Evolutionary conservation across 2,888 invertebrate genomes (phyloP), one percentile per base, ranked within the genome.

Genomic region (Spodoptera picta): DNA sequence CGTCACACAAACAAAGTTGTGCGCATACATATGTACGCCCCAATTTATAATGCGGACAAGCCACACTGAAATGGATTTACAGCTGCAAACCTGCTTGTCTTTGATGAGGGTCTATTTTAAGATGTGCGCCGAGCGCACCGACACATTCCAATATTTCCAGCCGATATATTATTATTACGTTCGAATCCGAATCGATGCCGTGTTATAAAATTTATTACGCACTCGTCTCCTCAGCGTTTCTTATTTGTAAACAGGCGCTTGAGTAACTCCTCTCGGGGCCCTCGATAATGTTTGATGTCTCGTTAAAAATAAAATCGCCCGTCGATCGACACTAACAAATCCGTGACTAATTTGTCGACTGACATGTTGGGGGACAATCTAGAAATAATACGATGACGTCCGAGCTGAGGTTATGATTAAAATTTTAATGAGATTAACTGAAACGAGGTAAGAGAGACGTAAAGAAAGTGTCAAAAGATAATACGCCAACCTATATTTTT

Each of bases 11-110:
- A 82, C 79, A 80, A 79, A 81, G 72, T 81, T 84, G 79, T 76
- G 82, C 27, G 58, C 52, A 77, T 77, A 78, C 69, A 75, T 79
- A 81, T 83, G 81, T 86, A 87, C 85, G 88, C 82, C 88, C 91
- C 90, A 91, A 94, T 94, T 94, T 94, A 94, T 94, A 94, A 93
- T 90, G 89, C 92, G 90, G 92, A 93, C 92, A 91, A 91, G 91
- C 92, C 89, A 92, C 91, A 91, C 88, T 93, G 93, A 94, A 93
- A 92, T 92, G 93, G 94, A 94, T 94, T 94, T 94, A 94, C 94
- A 93, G 94, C 94, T 92, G 92, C 93, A 92, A 93, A 92, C 92
- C 92, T 94, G 92, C 89, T 92, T 91, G 93, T 94, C 94, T 94
- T 94, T 94, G 94, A 94, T 94, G 94, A 94, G 92, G 90, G 91